Conservation (phyloP, 1,140 invertebrate genomes). For the Trissolcus basalis region DNA sequence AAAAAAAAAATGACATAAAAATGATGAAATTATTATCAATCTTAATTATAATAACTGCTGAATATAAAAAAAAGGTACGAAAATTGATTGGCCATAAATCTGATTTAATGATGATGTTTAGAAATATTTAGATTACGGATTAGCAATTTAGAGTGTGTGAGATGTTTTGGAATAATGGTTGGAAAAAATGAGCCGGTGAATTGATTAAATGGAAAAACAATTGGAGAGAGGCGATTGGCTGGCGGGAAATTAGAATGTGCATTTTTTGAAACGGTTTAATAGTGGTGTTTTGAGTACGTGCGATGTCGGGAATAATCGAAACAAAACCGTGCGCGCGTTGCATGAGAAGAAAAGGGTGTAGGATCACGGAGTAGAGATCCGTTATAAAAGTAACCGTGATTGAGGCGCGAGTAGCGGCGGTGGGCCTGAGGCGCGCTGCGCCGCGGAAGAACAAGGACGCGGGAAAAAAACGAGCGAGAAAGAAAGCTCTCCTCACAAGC, state of each 20-base stretch:
- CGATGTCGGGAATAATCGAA: slow-evolving; percentile 34
- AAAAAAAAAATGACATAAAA: too few species aligned
- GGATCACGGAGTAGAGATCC: slow-evolving; percentile 37
- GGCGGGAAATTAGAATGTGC: slow-evolving; percentile 9
- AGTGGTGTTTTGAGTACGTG: slow-evolving; percentile 24
- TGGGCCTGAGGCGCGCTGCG: slow-evolving; percentile 37
- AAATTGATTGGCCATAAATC: too few species aligned
- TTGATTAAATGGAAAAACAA: too few species aligned
- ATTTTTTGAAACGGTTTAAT: slow-evolving; percentile 10
- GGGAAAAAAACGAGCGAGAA: slow-evolving; percentile 21
- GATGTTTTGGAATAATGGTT: too few species aligned
- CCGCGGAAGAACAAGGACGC: slow-evolving; percentile 33
- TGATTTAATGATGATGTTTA: too few species aligned
- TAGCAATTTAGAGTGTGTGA: too few species aligned
- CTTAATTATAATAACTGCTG: too few species aligned
- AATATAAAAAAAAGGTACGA: too few species aligned
- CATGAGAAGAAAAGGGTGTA: slow-evolving; percentile 38
- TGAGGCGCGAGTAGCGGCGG: slow-evolving; percentile 37
- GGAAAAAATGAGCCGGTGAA: too few species aligned
- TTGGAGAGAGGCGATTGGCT: not conserved
- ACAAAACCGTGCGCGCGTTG: slow-evolving; percentile 35
- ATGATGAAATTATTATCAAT: not conserved
- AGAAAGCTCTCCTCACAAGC: slow-evolving; percentile 26
- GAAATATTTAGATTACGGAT: too few species aligned
- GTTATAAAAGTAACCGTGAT: slow-evolving; percentile 50